A percentile compares a stretch with the other conserved stretches of the same genome.
These are phyloP conservation scores for Huso huso DNA, from an alignment of 2,797 vertebrate species.

Conservation along the genomic window DNA sequence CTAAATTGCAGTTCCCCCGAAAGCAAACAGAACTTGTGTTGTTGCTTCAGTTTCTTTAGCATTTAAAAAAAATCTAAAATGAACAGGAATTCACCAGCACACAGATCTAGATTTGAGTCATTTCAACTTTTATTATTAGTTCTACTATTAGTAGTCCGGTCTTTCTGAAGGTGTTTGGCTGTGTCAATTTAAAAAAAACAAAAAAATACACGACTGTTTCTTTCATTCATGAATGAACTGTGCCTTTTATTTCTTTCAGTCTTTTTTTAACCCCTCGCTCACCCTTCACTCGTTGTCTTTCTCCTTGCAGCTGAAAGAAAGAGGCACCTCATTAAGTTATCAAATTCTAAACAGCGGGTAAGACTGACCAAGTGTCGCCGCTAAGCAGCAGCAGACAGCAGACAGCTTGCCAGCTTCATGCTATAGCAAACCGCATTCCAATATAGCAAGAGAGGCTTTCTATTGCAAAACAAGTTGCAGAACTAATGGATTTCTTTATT, in stretches of 20 bases:
- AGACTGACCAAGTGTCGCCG: constrained; percentile 40
- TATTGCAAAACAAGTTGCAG: constrained; percentile 19
- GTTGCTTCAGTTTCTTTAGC: no score
- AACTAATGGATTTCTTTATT: constrained; percentile 24
- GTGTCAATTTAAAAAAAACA: no score
- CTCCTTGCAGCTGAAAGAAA: constrained; percentile 59
- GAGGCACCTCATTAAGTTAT: constrained; percentile 62
- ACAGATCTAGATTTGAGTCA: no score
- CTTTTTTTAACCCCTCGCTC: not conserved
- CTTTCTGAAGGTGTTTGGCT: constrained; percentile 33
- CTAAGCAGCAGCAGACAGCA: constrained; percentile 31
- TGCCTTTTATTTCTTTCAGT: constrained; percentile 13
- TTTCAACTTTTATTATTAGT: constrained; percentile 10
- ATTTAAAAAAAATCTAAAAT: no score
- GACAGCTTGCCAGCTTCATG: constrained; percentile 43
- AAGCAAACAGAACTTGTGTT: no score
- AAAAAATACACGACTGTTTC: constrained; percentile 7
- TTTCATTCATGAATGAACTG: constrained; percentile 15
- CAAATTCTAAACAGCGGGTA: constrained; percentile 58
- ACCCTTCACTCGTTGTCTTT: constrained; percentile 24
- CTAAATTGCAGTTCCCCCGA: no score
- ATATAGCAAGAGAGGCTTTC: constrained; percentile 32
- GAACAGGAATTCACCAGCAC: constrained; percentile 48
- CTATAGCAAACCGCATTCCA: constrained; percentile 51
- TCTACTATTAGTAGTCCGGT: constrained; percentile 29